A percentile compares a stretch with the other conserved stretches of the same genome.
phyloP scores from a whole-genome alignment of 2,888 invertebrate genomes.

The Ophioninae sp. region DNA sequence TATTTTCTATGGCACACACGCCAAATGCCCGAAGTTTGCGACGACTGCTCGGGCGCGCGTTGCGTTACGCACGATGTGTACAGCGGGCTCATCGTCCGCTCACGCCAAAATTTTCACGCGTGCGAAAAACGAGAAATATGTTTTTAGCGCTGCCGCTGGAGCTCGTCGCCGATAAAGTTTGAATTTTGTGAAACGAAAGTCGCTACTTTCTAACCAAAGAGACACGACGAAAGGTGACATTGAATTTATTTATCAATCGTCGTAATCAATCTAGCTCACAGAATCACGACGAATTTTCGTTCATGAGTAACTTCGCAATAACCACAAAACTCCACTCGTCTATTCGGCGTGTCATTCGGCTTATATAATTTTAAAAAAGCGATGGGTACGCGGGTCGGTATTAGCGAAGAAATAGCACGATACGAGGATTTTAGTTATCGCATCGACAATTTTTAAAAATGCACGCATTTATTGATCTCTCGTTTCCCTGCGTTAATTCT shows the following conservation, averaged over 20 bases:
- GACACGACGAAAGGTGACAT: constrained; percentile 70
- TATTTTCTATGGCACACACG: constrained; percentile 72
- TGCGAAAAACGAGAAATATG: constrained; percentile 68
- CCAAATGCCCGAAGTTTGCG: constrained; percentile 77
- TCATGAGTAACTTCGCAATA: constrained; percentile 66
- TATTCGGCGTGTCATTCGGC: constrained; percentile 71
- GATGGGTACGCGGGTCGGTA: too few relatives aligned
- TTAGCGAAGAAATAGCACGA: neutral
- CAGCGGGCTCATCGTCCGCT: constrained; percentile 68
- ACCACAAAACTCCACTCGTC: constrained; percentile 67
- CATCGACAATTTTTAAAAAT: neutral
- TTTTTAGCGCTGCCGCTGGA: constrained; percentile 60
- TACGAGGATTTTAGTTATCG: constrained; percentile 3
- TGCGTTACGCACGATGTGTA: constrained; percentile 73
- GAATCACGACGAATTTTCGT: neutral
- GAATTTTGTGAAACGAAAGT: constrained; percentile 67
- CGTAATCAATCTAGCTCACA: neutral
- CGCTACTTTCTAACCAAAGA: constrained; percentile 71
- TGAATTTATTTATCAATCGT: neutral
- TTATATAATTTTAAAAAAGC: constrained; percentile 74
- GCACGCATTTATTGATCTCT: neutral
- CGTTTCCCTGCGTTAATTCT: neutral
- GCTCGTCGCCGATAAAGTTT: constrained; percentile 67
- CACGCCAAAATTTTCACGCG: constrained; percentile 74
- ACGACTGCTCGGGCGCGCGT: constrained; percentile 71